Percentiles rank a stretch among this genome's conserved stretches.
These are phyloP conservation scores for Zootoca vivipara DNA, from an alignment of 2,113 vertebrate genomes.

Conservation along the genomic window DNA sequence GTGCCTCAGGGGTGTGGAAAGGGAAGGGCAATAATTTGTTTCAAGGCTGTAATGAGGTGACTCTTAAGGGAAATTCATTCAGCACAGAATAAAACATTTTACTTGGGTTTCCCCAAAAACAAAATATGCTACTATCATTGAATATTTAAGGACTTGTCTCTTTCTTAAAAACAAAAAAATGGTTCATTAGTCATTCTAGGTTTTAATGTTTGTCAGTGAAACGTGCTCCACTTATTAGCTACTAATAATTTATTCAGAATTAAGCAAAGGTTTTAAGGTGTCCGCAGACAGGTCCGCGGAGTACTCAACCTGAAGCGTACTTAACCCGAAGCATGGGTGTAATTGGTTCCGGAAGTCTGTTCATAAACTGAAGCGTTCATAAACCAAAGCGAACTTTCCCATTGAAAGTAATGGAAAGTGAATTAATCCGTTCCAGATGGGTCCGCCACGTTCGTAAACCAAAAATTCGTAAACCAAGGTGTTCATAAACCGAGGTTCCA, in stretches of 20 bases:
- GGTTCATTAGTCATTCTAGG: slow-evolving; percentile 38
- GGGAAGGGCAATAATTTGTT: slow-evolving; percentile 3
- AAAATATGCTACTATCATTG: slow-evolving; percentile 46
- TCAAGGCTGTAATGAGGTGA: slow-evolving; percentile 48
- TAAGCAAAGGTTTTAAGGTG: not conserved
- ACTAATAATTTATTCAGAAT: not conserved
- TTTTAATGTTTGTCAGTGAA: not conserved
- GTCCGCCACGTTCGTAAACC: too few species aligned
- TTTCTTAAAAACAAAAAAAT: slow-evolving; percentile 42
- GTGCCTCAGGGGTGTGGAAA: not conserved
- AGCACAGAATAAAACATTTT: slow-evolving; percentile 26
- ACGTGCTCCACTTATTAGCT: not conserved
- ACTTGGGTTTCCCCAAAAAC: slow-evolving; percentile 59
- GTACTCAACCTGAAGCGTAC: too few species aligned
- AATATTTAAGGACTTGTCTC: slow-evolving; percentile 37
- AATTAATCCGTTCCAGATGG: too few species aligned
- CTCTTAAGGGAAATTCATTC: slow-evolving; percentile 42
- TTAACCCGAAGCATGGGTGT: too few species aligned
- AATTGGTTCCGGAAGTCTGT: too few species aligned
- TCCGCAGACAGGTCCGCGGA: too few species aligned
- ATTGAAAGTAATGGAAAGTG: too few species aligned
- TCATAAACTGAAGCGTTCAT: too few species aligned
- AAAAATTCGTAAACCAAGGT: too few species aligned
- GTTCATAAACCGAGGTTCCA: too few species aligned
- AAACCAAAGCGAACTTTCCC: too few species aligned